Evolutionary conservation across 2,113 vertebrate genomes (phyloP).

Genomic region (Melospiza melodia): DNA sequence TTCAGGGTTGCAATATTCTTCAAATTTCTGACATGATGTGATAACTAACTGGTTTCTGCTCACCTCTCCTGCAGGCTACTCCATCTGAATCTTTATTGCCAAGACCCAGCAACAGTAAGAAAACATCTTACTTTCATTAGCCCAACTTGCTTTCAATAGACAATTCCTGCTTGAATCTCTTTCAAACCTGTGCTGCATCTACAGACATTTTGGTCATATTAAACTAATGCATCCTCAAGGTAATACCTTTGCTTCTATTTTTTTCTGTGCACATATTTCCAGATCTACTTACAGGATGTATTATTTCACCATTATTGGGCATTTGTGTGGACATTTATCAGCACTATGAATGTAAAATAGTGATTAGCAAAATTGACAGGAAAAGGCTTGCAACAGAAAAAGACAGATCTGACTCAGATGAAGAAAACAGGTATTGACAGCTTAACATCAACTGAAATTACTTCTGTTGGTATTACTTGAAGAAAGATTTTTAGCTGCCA

Average conservation of each 20-base stretch:
- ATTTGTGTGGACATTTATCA: neutral
- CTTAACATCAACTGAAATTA: neutral
- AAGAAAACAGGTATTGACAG: neutral
- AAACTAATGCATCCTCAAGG: neutral
- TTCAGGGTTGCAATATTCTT: neutral
- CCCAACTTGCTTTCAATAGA: neutral
- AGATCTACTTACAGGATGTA: neutral
- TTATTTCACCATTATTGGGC: neutral
- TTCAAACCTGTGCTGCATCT: neutral
- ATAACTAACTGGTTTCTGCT: neutral
- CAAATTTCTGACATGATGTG: neutral
- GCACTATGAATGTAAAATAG: neutral
- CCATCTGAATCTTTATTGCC: neutral
- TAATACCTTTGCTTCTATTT: neutral
- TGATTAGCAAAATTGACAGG: neutral
- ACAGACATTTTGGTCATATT: neutral
- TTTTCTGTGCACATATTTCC: neutral
- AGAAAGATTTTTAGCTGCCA: neutral
- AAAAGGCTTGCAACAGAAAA: conserved; percentile 11
- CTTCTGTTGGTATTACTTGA: neutral
- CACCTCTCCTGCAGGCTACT: neutral
- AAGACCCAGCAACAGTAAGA: neutral
- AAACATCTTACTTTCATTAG: neutral
- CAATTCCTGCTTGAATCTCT: neutral
- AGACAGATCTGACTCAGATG: neutral